Conservation (phyloP, 1,140 invertebrate genomes). For the Trachymyrmex cornetzi region DNA sequence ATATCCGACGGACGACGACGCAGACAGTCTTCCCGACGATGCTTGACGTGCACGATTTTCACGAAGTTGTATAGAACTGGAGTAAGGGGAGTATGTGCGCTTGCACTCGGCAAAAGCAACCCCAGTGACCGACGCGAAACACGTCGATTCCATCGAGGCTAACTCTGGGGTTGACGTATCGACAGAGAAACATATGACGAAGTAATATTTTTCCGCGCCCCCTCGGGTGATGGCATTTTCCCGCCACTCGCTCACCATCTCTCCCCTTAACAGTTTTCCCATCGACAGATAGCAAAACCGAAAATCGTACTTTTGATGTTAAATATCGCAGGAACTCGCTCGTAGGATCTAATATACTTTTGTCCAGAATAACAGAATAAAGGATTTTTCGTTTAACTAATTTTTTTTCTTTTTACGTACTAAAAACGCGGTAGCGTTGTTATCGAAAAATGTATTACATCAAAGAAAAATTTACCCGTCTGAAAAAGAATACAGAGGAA, state of each 20-base stretch:
- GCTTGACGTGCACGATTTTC: conserved; percentile 57
- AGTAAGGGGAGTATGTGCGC: not conserved
- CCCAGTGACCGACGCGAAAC: conserved; percentile 65
- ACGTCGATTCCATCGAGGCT: conserved; percentile 68
- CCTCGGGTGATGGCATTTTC: conserved; percentile 64
- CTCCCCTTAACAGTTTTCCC: conserved; percentile 60
- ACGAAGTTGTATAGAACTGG: conserved; percentile 39
- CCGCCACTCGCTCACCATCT: conserved; percentile 51
- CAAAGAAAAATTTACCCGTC: not conserved
- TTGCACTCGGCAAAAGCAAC: conserved; percentile 61
- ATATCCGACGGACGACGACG: conserved; percentile 49
- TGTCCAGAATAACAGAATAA: not conserved
- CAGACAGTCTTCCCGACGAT: conserved; percentile 51
- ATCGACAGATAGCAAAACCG: conserved; percentile 59
- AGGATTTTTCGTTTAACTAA: not conserved
- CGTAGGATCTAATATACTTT: not conserved
- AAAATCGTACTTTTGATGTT: conserved; percentile 59
- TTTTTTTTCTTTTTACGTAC: not conserved
- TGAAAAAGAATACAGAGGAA: not conserved
- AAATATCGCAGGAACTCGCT: conserved; percentile 31
- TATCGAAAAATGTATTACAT: not conserved
- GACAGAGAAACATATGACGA: conserved; percentile 76
- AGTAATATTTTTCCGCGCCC: conserved; percentile 73
- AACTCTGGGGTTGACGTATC: conserved; percentile 74
- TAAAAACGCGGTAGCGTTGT: not conserved